Base-by-base conservation (phyloP, 2,888 invertebrate genomes). In the Campoplex capitator region DNA sequence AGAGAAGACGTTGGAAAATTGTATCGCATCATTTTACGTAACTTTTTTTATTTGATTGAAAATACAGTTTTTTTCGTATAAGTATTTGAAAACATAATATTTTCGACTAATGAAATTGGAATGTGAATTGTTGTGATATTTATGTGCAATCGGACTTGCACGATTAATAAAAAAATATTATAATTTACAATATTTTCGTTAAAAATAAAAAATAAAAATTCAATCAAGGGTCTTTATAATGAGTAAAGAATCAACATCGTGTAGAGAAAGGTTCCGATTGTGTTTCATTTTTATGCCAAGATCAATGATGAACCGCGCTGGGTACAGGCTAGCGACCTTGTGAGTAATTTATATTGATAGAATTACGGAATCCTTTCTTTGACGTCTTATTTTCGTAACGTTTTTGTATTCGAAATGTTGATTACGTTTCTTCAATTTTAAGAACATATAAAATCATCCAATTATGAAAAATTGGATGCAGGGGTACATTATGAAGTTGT, bases 201-300 rank as follows among this genome's bases (percentile, higher is more conserved):
- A 13, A 18, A 28, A 45, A 48, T 16, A 16, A 45, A 23, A 58
- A 11, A 1, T 6, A 16, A 16, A 32, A 16, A 48, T 48, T 28
- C 42, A 71, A 54, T 54, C 54, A 13, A 54, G 35, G 9, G 1
- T 51, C 38, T 32, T 35, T 8, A 28, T 3, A 28, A 54, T 23
- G 13, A n/a, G 48, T 28, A 8, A 32, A 23, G 3, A 18, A 35
- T 51, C 35, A 18, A 28, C 48, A 51, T 23, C 8, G 8, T 32
- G 32, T 71, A 18, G 7, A 16, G 18, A 42, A 45, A 54, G 45
- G 23, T 16, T 16, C 16, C 28, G 45, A 62, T n/a, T 58, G 38
- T 62, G 56, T 9, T 62, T n/a, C 32, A 42, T 28, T 45, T 76
- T n/a, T 28, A 45, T 76, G 28, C 28, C 28, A 54, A 76, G 62